These are phyloP conservation scores for Hoplodrina ambigua DNA, from an alignment of 2,888 invertebrate genomes.

Conservation along the genomic window DNA sequence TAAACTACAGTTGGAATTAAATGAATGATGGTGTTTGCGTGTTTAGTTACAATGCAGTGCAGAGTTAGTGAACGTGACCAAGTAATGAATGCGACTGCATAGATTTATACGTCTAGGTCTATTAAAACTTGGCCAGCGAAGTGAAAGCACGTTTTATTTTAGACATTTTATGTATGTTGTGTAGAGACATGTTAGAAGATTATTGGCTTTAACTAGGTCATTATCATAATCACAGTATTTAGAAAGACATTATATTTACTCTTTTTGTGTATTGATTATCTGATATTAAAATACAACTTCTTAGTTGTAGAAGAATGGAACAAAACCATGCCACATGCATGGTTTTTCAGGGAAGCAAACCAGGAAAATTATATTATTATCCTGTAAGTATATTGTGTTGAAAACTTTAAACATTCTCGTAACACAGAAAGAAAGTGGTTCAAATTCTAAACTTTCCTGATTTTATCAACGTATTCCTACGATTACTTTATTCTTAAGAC, in stretches of 20 bases:
- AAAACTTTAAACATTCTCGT: neutral
- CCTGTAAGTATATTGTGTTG: too few relatives aligned
- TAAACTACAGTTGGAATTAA: constrained; percentile 25
- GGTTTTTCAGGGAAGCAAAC: too few relatives aligned
- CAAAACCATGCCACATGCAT: too few relatives aligned
- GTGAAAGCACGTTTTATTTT: constrained; percentile 19
- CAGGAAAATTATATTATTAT: too few relatives aligned
- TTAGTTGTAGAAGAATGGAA: too few relatives aligned
- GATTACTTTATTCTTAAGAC: neutral
- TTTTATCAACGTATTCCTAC: neutral
- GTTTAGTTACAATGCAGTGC: constrained; percentile 40
- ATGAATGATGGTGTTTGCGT: constrained; percentile 50
- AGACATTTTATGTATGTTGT: too few relatives aligned
- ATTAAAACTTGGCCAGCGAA: constrained; percentile 46
- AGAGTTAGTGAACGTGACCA: constrained; percentile 34
- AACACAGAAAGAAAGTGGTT: neutral
- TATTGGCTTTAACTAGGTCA: too few relatives aligned
- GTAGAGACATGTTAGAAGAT: neutral
- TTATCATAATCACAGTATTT: too few relatives aligned
- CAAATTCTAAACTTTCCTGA: neutral
- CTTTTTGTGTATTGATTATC: too few relatives aligned
- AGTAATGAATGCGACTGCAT: constrained; percentile 19
- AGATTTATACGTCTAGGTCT: constrained; percentile 33
- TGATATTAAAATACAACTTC: too few relatives aligned
- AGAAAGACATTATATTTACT: too few relatives aligned